A percentile compares a stretch with the other conserved stretches of the same genome.
These are phyloP conservation scores for Xenopus petersii DNA, from an alignment of 2,797 vertebrate genomes.

Conservation along the genomic window DNA sequence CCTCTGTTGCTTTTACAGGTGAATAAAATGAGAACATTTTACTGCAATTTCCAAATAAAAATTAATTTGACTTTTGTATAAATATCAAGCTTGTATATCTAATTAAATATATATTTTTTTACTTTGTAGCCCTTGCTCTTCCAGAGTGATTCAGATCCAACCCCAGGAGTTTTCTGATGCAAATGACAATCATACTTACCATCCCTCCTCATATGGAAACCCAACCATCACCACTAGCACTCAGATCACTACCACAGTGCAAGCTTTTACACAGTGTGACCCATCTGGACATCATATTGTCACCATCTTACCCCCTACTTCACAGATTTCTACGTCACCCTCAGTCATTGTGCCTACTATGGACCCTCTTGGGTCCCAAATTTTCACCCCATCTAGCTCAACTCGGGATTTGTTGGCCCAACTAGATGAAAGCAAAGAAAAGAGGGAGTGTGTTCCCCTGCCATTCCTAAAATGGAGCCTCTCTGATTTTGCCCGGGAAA, in stretches of 20 bases:
- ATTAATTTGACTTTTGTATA: no score
- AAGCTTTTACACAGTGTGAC: constrained; percentile 92
- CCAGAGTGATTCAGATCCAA: constrained; percentile 88
- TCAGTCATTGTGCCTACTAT: constrained; percentile 73
- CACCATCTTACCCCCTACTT: constrained; percentile 88
- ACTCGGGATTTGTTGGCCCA: constrained; percentile 89
- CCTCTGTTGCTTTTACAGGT: constrained; percentile 95
- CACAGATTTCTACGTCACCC: constrained; percentile 84
- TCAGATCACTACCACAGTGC: constrained; percentile 89
- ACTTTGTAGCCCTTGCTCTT: constrained; percentile 80
- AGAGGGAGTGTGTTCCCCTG: constrained; percentile 74
- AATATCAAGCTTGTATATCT: no score
- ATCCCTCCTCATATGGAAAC: constrained; percentile 68
- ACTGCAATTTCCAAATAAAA: no score
- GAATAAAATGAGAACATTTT: constrained; percentile 9
- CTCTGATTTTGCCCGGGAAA: constrained; percentile 82
- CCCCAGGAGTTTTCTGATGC: constrained; percentile 80
- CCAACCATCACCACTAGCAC: constrained; percentile 83
- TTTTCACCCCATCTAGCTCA: constrained; percentile 87
- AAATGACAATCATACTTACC: constrained; percentile 64
- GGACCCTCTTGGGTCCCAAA: constrained; percentile 84
- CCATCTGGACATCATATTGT: constrained; percentile 88
- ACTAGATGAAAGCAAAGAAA: constrained; percentile 76
- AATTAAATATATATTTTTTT: neutral
- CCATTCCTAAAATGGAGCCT: constrained; percentile 90